Evolutionary conservation across 2,888 invertebrate species (phyloP), one percentile per base, ranked within the genome.

Genomic region (Euplexia lucipara): DNA sequence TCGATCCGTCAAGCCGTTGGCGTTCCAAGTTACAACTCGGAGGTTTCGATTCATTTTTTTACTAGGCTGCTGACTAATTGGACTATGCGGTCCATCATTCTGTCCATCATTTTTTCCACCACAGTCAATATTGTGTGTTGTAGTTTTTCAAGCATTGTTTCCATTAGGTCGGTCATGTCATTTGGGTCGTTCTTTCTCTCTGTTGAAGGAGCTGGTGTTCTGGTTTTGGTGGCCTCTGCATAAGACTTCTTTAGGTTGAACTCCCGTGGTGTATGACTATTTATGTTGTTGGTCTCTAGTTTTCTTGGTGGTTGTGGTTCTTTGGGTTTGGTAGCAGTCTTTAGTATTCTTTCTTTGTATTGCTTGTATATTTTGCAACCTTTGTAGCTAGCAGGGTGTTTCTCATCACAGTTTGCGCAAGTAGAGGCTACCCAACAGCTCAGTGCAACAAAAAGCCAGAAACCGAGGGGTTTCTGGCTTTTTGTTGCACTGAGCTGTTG

Each of bases 381-480:
- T 34, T 32, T 47, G 30, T 18, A 48, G 32, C 32, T 48, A 5
- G 34, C 32, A 1, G 48, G 16, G 32, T 48, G 32, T 34, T 48
- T 48, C 30, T 48, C 48, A 10, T 18, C 20, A 14, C 22, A 37
- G 5, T 54, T 60, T 7, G 54, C 60, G 12, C 51, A 66, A 3
- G 32, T 51, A 8, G 42, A 49, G 3, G 60, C 49, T n/a, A n/a
- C n/a, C n/a, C n/a, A n/a, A n/a, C n/a, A n/a, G n/a, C n/a, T n/a
- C n/a, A n/a, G n/a, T n/a, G n/a, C n/a, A n/a, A n/a, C n/a, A n/a
- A n/a, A n/a, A n/a, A n/a, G n/a, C n/a, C n/a, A n/a, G n/a, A n/a
- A n/a, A n/a, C n/a, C n/a, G n/a, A n/a, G n/a, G n/a, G 2, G 60
- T 66, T 2, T 66, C 59, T 0, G 60, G 37, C 16, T 14, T n/a